Percentiles rank a stretch among this genome's conserved stretches.
Conservation (phyloP, 1,140 invertebrate species). For the Pogonognathellus flavescens region DNA sequence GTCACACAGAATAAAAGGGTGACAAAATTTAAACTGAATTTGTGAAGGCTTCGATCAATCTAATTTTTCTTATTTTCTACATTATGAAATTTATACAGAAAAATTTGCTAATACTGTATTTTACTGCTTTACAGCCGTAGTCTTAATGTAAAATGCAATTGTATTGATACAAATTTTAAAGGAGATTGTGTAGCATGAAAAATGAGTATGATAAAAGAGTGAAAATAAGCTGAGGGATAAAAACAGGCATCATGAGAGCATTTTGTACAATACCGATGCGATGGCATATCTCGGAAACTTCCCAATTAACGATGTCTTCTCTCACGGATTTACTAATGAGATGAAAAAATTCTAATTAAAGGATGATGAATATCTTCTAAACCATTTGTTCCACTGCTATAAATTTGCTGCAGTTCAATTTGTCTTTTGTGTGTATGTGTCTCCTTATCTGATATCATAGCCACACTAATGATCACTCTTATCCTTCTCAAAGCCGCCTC, state of each 20-base stretch:
- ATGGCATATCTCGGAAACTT: slow-evolving; percentile 60
- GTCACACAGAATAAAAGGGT: too few species aligned
- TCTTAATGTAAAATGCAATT: too few species aligned
- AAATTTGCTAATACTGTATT: too few species aligned
- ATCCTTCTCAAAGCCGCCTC: slow-evolving; percentile 37
- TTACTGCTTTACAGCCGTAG: too few species aligned
- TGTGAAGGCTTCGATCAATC: too few species aligned
- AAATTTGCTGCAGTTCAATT: slow-evolving; percentile 64
- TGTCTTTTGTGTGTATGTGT: slow-evolving; percentile 62
- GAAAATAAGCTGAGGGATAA: neutral
- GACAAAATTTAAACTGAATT: too few species aligned
- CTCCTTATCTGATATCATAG: slow-evolving; percentile 59
- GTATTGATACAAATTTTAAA: too few species aligned
- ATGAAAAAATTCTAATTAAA: slow-evolving; percentile 67
- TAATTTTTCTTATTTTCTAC: too few species aligned
- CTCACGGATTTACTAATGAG: slow-evolving; percentile 65
- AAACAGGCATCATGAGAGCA: neutral
- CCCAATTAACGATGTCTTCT: slow-evolving; percentile 60
- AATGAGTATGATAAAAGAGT: neutral
- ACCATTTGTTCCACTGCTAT: slow-evolving; percentile 63
- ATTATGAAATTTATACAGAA: too few species aligned
- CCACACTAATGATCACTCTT: slow-evolving; percentile 61
- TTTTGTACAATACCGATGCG: slow-evolving; percentile 20
- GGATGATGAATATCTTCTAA: slow-evolving; percentile 67
- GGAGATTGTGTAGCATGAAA: neutral